Percentiles rank a stretch among this genome's conserved stretches.
Evolutionary conservation across 2,113 vertebrate genomes (phyloP).

Genomic region (Galbula dea): DNA sequence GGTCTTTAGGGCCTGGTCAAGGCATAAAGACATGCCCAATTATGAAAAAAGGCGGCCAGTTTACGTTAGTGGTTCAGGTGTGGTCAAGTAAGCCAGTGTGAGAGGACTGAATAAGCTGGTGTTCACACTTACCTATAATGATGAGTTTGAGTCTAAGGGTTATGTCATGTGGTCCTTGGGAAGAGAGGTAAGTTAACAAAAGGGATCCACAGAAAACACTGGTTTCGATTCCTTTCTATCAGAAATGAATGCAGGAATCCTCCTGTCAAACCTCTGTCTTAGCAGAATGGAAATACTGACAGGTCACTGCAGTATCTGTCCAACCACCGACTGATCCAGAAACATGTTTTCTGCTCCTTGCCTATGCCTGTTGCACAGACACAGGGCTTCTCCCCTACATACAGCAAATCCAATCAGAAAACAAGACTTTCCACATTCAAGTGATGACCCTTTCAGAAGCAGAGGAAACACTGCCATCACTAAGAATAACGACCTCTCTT

Average conservation of each 20-base stretch:
- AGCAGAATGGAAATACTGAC: not conserved
- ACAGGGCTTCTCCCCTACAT: not conserved
- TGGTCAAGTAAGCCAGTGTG: not conserved
- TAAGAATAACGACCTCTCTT: slow-evolving; percentile 35
- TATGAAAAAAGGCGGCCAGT: too few relatives aligned
- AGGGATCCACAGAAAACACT: not conserved
- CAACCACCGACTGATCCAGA: not conserved
- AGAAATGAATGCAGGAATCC: not conserved
- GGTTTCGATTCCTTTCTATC: not conserved
- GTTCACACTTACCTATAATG: not conserved
- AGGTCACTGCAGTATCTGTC: not conserved
- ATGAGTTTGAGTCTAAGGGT: not conserved
- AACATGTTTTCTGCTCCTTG: not conserved
- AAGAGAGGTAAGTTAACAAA: accelerated
- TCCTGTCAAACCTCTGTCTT: not conserved
- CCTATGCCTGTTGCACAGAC: accelerated
- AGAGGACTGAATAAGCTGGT: not conserved
- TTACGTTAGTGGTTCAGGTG: accelerated
- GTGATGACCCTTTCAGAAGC: not conserved
- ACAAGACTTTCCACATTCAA: not conserved
- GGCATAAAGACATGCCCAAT: too few relatives aligned
- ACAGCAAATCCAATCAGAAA: not conserved
- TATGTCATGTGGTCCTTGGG: not conserved
- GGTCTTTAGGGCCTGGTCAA: not conserved
- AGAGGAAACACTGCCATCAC: not conserved